Conservation (phyloP, 2,797 vertebrate species). For the Sebastes dallii region DNA sequence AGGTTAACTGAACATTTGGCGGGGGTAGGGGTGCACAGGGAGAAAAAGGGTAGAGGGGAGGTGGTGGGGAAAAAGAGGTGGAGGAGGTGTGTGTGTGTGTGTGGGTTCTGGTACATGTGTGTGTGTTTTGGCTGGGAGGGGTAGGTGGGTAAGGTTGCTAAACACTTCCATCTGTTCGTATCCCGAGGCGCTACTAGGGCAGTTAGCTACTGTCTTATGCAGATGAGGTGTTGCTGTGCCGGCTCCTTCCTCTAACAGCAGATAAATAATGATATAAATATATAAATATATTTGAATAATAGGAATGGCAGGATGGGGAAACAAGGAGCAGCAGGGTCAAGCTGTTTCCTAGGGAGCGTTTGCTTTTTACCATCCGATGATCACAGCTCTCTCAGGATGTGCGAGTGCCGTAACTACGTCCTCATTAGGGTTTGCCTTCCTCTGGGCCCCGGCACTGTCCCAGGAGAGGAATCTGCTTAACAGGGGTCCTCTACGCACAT, state of each 20-base stretch:
- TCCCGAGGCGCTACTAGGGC: conserved; percentile 86
- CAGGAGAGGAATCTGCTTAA: conserved; percentile 80
- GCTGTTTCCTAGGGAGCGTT: conserved; percentile 86
- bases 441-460: conserved; percentile 81
- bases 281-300: conserved; percentile 73
- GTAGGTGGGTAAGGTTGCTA: conserved; percentile 82
- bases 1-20: conserved; percentile 85
- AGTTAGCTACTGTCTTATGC: conserved; percentile 86
- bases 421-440: conserved; percentile 86
- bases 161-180: conserved; percentile 90
- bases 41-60: conserved; percentile 22
- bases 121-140: conserved; percentile 62
- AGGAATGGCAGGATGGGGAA: conserved; percentile 69
- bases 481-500: conserved; percentile 79
- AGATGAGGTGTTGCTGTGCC: conserved; percentile 81
- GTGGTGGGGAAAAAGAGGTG: conserved; percentile 5
- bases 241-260: conserved; percentile 82
- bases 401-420: conserved; percentile 81
- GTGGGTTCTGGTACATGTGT: conserved; percentile 15
- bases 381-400: conserved; percentile 85
- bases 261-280: conserved; percentile 72
- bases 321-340: conserved; percentile 82
- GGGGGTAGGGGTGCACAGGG: conserved; percentile 20
- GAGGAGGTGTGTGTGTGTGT: conserved; percentile 1
- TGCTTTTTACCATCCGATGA: conserved; percentile 64